Evolutionary conservation across 2,113 vertebrate genomes (phyloP), one percentile per base, ranked within the genome.

Genomic region (Nerophis ophidion): DNA sequence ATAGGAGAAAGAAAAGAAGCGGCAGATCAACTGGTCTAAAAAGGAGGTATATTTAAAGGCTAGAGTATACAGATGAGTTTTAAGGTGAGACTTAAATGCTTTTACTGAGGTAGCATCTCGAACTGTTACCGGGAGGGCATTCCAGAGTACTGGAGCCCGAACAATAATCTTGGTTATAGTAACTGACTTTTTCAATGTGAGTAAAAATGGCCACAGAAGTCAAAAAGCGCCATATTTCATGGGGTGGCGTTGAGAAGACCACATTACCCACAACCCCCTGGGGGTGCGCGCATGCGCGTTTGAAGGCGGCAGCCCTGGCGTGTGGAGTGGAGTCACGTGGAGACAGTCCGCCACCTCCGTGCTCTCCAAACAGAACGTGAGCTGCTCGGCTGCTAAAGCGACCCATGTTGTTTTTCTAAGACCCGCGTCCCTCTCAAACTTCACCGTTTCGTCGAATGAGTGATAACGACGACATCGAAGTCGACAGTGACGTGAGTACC

Each of bases 401-500:
- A 70, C 88, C 74, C 83, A 90, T 91, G 85, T 84, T 83, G 85
- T 80, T 81, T 84, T 73, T 87, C 60, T 67, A 44, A 86, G 85
- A 78, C 75, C 44, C 73, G 64, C 74, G 71, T 84, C 73, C 66
- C 76, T 77, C n/a, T 81, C 75, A 86, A 79, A 77, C 60, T 71
- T 61, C 48, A 74, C 72, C 17, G 73, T 80, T 83, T 71, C 56
- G 64, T 66, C 88, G 88, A 92, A 97, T 96, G 95, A 98, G 95
- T 88, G 95, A 98, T 86, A 98, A 96, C 93, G 95, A 98, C 93
- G 95, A 98, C 75, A 98, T 98, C 94, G 95, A 98, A 92, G 95
- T 98, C 89, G 95, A 97, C 81, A 98, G 95, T 90, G 95, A 98
- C 92, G 95, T 97, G 88, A 97, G 95, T 95, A 80, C 19, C 19